A percentile compares a stretch with the other conserved stretches of the same genome.
Evolutionary conservation across 1,140 invertebrate species (phyloP).

Genomic region (Araneus ventricosus): DNA sequence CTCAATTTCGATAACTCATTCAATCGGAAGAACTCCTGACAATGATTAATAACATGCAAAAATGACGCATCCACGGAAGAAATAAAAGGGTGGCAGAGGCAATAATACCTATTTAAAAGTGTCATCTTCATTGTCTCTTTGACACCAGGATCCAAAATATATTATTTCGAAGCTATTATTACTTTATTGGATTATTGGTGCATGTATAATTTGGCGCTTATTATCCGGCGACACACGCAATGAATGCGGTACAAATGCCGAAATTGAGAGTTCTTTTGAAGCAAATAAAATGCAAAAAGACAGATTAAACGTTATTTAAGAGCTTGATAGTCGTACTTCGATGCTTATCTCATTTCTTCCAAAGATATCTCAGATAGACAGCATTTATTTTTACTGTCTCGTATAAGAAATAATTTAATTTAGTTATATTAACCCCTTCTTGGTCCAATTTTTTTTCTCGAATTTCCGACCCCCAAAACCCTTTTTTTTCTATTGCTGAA

Average conservation of each 20-base stretch:
- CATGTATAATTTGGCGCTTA: background rate
- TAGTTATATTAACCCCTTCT: too few relatives aligned
- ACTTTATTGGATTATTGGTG: background rate
- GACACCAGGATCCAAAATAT: background rate
- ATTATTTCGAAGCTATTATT: background rate
- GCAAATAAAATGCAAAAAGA: background rate
- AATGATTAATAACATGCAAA: slow-evolving; percentile 1
- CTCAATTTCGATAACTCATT: background rate
- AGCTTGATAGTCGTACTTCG: too few relatives aligned
- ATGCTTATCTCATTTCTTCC: too few relatives aligned
- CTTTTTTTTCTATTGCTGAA: too few relatives aligned
- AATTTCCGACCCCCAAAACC: too few relatives aligned
- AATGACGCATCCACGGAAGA: background rate
- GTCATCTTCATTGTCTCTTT: background rate
- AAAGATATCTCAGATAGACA: too few relatives aligned
- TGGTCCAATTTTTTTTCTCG: too few relatives aligned
- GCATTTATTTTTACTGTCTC: too few relatives aligned
- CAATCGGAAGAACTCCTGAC: background rate
- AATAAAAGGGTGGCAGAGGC: background rate
- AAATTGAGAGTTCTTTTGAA: background rate
- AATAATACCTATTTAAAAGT: background rate
- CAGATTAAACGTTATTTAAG: background rate
- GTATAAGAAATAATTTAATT: too few relatives aligned
- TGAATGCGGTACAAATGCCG: background rate
- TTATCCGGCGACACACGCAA: background rate